Evolutionary conservation across 2,888 invertebrate genomes (phyloP).

Genomic region (Polymixis flavicincta): DNA sequence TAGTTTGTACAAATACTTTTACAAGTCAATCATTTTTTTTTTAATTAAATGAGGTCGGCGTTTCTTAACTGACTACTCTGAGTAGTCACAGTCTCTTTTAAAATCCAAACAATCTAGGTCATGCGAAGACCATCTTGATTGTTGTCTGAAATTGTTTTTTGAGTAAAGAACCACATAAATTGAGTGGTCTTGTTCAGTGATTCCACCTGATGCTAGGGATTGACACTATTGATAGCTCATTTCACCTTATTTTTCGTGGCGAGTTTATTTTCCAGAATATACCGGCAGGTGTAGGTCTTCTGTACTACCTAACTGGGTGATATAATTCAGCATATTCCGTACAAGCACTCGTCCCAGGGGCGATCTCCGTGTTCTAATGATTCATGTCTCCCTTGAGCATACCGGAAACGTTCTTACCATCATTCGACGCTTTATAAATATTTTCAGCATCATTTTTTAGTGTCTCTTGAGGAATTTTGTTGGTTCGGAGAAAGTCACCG

Average conservation of each 20-base stretch:
- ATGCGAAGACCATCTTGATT: too few relatives aligned
- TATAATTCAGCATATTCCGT: conserved; percentile 43
- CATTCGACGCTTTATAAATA: conserved; percentile 35
- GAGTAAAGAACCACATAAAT: too few relatives aligned
- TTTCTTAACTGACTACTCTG: too few relatives aligned
- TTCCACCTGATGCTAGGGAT: not conserved
- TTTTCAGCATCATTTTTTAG: conserved; percentile 28
- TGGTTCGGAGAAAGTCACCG: not conserved
- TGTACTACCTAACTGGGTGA: not conserved
- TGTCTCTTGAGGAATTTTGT: conserved; percentile 2
- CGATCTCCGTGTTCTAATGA: conserved; percentile 52
- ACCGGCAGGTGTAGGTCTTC: conserved; percentile 22
- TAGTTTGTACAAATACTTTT: too few relatives aligned
- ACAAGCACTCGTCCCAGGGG: conserved; percentile 35
- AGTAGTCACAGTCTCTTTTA: too few relatives aligned
- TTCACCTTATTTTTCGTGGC: not conserved
- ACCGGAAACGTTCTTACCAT: conserved; percentile 31
- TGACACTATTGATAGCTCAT: not conserved
- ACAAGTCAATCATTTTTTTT: too few relatives aligned
- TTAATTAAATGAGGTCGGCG: too few relatives aligned
- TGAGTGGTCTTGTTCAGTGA: too few relatives aligned
- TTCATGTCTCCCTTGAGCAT: conserved; percentile 51
- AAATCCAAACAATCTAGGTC: too few relatives aligned
- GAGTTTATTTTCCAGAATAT: too few relatives aligned
- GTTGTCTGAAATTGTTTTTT: too few relatives aligned